These are phyloP conservation scores for Meiosimyza decipiens DNA, from an alignment of 2,888 invertebrate genomes.

Conservation along the genomic window DNA sequence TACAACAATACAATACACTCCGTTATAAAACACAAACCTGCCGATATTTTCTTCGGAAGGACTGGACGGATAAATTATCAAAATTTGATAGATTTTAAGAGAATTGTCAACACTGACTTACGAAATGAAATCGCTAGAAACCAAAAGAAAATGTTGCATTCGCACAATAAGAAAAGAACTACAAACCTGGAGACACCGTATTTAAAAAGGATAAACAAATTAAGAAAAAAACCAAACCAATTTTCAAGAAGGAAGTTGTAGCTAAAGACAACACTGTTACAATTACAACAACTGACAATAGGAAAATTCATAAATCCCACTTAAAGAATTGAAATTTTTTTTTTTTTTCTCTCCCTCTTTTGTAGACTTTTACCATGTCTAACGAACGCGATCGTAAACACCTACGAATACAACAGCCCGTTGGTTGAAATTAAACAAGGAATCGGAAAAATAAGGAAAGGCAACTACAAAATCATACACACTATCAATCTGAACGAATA, in stretches of 20 bases:
- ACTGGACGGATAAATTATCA: constrained; percentile 22
- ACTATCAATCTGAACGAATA: constrained; percentile 41
- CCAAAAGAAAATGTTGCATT: constrained; percentile 38
- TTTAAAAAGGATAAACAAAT: constrained; percentile 40
- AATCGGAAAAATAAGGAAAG: constrained; percentile 36
- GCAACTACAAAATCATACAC: constrained; percentile 44
- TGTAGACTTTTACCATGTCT: constrained; percentile 18
- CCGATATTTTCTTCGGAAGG: not conserved
- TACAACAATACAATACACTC: constrained; percentile 32
- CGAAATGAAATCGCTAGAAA: too few relatives aligned
- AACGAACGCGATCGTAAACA: constrained; percentile 25
- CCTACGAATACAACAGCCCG: constrained; percentile 38
- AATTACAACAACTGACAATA: constrained; percentile 34
- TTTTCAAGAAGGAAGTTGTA: constrained; percentile 37
- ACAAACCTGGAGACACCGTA: constrained; percentile 33
- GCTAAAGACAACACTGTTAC: constrained; percentile 39
- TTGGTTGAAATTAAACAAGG: constrained; percentile 36
- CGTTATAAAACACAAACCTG: not conserved
- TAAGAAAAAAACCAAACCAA: constrained; percentile 30
- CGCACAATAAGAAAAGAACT: constrained; percentile 36
- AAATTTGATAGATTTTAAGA: constrained; percentile 38
- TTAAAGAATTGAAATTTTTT: constrained; percentile 24
- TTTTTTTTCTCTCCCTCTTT: constrained; percentile 6
- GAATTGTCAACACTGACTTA: too few relatives aligned
- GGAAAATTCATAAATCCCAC: constrained; percentile 18